A percentile compares a stretch with the other conserved stretches of the same genome.
These are phyloP conservation scores for Galemys pyrenaicus DNA, from an alignment of 2,113 vertebrate species.

Conservation along the genomic window DNA sequence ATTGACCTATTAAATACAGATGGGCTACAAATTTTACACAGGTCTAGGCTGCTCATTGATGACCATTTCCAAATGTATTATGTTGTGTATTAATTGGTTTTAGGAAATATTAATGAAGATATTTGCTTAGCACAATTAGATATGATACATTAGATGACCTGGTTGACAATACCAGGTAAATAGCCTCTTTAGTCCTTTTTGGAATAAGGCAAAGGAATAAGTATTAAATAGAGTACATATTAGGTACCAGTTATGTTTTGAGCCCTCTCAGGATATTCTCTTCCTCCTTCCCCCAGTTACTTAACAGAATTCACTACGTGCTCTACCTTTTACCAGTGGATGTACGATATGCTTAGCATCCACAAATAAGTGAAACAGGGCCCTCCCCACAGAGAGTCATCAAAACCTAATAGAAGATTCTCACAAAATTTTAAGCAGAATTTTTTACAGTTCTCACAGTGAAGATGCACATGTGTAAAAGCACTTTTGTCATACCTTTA, in stretches of 20 bases:
- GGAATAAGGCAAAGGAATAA: conserved; percentile 30
- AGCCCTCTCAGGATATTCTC: not conserved
- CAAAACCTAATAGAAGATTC: not conserved
- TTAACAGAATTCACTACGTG: not conserved
- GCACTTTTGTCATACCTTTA: not conserved
- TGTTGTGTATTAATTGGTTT: not conserved
- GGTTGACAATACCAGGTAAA: not conserved
- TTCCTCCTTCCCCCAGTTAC: not conserved
- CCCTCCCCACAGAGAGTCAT: not conserved
- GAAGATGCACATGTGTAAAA: not conserved
- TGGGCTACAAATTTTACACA: not conserved
- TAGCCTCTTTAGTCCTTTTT: not conserved
- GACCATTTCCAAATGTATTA: not conserved
- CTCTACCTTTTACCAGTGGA: not conserved
- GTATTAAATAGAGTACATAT: not conserved
- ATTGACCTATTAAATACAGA: not conserved
- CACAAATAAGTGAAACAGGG: not conserved
- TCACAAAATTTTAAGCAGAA: not conserved
- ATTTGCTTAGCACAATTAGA: not conserved
- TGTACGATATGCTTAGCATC: not conserved
- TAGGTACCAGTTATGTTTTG: not conserved
- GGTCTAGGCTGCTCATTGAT: not conserved
- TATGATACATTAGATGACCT: not conserved
- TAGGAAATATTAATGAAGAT: not conserved
- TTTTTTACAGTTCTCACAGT: rapidly evolving